Evolutionary conservation across 2,797 vertebrate genomes (phyloP), one percentile per base, ranked within the genome.

Genomic region (Gymnothorax reevesii): DNA sequence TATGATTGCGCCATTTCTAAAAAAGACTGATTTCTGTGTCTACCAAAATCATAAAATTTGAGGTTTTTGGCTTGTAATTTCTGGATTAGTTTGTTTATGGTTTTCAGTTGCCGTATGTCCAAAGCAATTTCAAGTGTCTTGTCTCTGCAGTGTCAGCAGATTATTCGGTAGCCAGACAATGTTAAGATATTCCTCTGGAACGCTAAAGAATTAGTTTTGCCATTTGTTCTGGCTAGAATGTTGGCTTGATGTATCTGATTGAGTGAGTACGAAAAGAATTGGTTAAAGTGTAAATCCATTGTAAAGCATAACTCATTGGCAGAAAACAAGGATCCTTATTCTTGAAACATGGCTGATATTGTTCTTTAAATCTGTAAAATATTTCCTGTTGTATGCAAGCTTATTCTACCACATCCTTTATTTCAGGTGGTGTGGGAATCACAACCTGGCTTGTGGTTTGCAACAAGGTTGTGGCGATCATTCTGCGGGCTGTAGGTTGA

Each of bases 361-460:
- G 8, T n/a, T 27, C 22, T 33, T 55, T 15, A 57, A 3, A 17
- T 22, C 75, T 83, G 54, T 66, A 15, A 20, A 55, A 25, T n/a
- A 27, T 60, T 27, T 25, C 7, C 27, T 17, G 27, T 55, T 52
- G 25, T 27, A 33, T 15, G 27, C 7, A 27, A n/a, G n/a, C 33
- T 59, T 49, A 84, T 17, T 13, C 33, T 15, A 17, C 73, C 33
- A 17, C 49, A 82, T 90, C 90, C 0, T 86, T 87, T 5, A 90
- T 91, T 94, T 83, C 91, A 97, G 96, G 96, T 89, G 96, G 95
- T 10, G 95, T 97, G 85, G 96, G 96, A 84, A 95, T 97, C 85
- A 97, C 96, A 42, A 96, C 96, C 85, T 97, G 96, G 96, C 95
- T 97, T 57, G 93, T 97, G 84, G 96, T 97, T 55, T 97, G 96